Evolutionary conservation across 2,113 vertebrate genomes (phyloP), one percentile per base, ranked within the genome.

Genomic region (Chaetodon auriga): DNA sequence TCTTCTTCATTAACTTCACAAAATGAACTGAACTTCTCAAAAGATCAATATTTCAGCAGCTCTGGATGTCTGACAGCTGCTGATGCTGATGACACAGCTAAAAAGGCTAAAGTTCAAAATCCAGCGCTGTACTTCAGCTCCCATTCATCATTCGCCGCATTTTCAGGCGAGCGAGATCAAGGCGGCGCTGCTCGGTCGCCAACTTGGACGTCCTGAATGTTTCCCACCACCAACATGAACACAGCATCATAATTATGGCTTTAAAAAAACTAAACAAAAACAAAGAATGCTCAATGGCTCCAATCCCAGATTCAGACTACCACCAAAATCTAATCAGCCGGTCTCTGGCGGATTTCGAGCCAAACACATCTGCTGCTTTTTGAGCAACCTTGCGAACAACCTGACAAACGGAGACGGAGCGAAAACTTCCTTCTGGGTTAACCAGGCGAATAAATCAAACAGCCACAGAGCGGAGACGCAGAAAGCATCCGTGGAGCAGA

Each of bases 241-340:
- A 78, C 80, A 85, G 36, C 76, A 53, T 75, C 36, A 57, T 78
- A 72, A 89, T 84, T 87, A 78, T 30, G 43, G 68, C 60, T 64
- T 72, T 57, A 61, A 53, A 45, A 45, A 80, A 78, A 51, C 70
- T n/a, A 45, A 82, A 84, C 75, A 75, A 88, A 77, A 82, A 82
- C 78, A 91, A 77, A 75, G 62, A 65, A 14, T 23, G 58, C 43
- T 43, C 43, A 60, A 10, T 82, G 79, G 79, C 78, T 68, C 7
- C 48, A 85, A 53, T 85, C 86, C 80, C 84, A 78, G 74, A 85
- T 69, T 73, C 66, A 66, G 69, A 78, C 63, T 16, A 30, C 61
- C 55, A 25, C 55, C 41, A 18, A 71, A 88, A 71, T 49, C 64
- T 58, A 69, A 88, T 89, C 83, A 86, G 69, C 81, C 38, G 83